Conservation (phyloP, 64 coral and sea anemone genomes). For the Acropora yongei region DNA sequence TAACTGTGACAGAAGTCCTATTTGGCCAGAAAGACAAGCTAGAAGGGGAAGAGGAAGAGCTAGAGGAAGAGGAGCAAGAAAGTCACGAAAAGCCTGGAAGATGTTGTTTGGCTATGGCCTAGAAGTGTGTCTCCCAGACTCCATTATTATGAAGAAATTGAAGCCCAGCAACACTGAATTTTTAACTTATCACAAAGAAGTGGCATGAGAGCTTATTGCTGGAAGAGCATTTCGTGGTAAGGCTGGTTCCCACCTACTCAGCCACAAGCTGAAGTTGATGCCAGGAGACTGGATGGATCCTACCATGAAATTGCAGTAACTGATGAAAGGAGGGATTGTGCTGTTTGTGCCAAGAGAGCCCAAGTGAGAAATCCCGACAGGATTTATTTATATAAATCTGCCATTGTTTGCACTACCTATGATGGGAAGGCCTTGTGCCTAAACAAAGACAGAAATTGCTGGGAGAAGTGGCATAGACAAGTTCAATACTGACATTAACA, state of each 20-base stretch:
- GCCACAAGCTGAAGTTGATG: conserved; percentile 39
- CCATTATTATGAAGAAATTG: conserved; percentile 62
- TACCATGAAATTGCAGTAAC: conserved; percentile 49
- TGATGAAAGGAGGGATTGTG: conserved; percentile 67
- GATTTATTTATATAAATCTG: conserved; percentile 54
- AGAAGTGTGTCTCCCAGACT: conserved; percentile 53
- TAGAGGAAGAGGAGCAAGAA: conserved; percentile 62
- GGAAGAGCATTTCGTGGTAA: conserved; percentile 50
- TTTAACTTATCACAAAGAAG: conserved; percentile 34
- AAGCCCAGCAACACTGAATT: conserved; percentile 53
- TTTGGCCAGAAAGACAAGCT: conserved; percentile 66
- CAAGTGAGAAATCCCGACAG: conserved; percentile 39
- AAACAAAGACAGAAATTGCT: conserved; percentile 72
- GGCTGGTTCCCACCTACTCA: conserved; percentile 47
- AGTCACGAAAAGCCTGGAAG: conserved; percentile 69
- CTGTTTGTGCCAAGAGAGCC: conserved; percentile 69
- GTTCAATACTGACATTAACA: conserved; percentile 52
- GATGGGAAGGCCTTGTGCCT: conserved; percentile 53
- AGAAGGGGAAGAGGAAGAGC: conserved; percentile 56
- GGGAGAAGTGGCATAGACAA: conserved; percentile 75
- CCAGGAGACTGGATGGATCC: conserved; percentile 52
- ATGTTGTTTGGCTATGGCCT: conserved; percentile 65
- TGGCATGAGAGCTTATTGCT: conserved; percentile 38
- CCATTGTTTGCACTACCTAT: conserved; percentile 44
- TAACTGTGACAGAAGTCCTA: conserved; percentile 67